Evolutionary conservation across 2,113 vertebrate genomes (phyloP).

Genomic region (Thalassarche chlororhynchos): DNA sequence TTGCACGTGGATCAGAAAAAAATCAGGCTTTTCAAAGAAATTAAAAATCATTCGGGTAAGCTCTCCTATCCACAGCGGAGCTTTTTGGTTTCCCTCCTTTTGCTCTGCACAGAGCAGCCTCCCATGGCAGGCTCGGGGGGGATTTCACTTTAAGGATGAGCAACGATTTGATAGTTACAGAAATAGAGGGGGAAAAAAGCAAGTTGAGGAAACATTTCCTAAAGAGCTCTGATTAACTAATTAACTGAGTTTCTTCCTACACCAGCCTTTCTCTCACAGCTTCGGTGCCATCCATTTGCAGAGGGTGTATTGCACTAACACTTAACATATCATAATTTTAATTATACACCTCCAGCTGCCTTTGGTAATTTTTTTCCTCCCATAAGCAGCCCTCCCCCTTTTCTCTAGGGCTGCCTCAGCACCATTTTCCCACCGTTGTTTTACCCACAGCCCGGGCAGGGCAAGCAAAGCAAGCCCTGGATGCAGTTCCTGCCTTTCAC

Average conservation of each 20-base stretch:
- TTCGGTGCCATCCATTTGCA: not conserved
- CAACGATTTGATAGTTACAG: not conserved
- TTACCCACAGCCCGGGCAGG: not conserved
- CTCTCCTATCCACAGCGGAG: not conserved
- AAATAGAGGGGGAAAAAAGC: not conserved
- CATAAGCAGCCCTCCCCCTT: not conserved
- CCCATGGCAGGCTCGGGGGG: not conserved
- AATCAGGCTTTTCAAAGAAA: not conserved
- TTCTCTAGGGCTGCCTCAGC: not conserved
- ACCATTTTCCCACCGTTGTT: rapidly evolving
- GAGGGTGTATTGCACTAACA: not conserved
- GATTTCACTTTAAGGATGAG: conserved; percentile 26
- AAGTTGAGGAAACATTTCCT: conserved; percentile 33
- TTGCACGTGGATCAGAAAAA: not conserved
- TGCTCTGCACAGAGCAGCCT: not conserved
- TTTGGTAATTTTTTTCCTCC: not conserved
- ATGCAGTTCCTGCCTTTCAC: not conserved
- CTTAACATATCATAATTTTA: not conserved
- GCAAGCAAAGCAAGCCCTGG: not conserved
- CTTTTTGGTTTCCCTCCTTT: not conserved
- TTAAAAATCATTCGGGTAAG: not conserved
- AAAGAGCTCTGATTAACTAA: conserved; percentile 52
- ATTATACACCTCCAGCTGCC: not conserved
- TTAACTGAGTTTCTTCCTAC: conserved; percentile 37
- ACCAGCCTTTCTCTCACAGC: not conserved